Evolutionary conservation across 2,113 vertebrate species (phyloP).

Genomic region (Astur gentilis): DNA sequence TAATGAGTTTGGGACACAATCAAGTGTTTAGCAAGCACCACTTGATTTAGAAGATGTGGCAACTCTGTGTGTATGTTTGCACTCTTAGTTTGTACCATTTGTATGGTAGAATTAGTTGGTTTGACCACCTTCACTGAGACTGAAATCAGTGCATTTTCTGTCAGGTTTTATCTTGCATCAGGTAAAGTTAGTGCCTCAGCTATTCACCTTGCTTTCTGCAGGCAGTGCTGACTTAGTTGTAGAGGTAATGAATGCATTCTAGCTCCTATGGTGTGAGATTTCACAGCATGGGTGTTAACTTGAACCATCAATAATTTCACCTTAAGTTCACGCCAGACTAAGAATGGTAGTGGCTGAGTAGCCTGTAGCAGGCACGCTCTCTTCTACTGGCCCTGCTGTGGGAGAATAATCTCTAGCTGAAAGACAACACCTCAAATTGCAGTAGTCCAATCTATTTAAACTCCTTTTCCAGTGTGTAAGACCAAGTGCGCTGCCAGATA

Average conservation of each 20-base stretch:
- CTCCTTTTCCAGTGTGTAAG: background rate
- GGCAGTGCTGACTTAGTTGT: background rate
- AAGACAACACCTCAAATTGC: background rate
- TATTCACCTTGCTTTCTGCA: background rate
- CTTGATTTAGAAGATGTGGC: background rate
- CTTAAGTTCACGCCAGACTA: background rate
- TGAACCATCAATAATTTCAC: background rate
- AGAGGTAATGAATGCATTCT: background rate
- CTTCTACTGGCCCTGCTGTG: background rate
- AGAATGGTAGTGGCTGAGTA: background rate
- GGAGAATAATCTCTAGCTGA: background rate
- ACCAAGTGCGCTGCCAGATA: fast-evolving
- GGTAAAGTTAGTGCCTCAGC: background rate
- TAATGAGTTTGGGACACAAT: background rate
- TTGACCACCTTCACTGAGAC: background rate
- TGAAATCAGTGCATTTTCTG: background rate
- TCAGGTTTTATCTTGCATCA: fast-evolving
- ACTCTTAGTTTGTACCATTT: background rate
- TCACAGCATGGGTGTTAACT: background rate
- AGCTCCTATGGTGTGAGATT: background rate
- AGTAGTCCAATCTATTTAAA: background rate
- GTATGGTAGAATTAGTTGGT: background rate
- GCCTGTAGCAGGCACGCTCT: background rate
- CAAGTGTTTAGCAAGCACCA: background rate
- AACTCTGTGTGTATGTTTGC: background rate